Evolutionary conservation across 2,113 vertebrate genomes (phyloP), one percentile per base, ranked within the genome.

Genomic region (Gallinago jamesoni): DNA sequence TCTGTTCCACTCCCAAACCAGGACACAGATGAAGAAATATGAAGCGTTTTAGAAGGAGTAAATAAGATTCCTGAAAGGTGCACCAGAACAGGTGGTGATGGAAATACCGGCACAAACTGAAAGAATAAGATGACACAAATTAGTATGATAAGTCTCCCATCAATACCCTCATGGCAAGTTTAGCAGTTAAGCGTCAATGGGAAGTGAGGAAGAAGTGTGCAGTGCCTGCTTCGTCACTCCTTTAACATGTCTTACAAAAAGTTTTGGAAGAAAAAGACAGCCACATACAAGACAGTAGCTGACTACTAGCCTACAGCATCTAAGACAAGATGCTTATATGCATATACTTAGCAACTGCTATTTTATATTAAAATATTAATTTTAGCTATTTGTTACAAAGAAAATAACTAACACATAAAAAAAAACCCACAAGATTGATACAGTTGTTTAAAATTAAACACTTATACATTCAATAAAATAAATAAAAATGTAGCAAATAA

Each of bases 161-260:
- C 39, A 93, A 31, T 8, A 55, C 2, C 3, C 12, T 80, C 63
- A 39, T 20, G 18, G 59, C 15, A 64, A 47, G 14, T 2, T 39
- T 56, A 33, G 14, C 19, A 52, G 28, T 30, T 80, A 59, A 72
- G 4, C 39, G 21, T 68, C 53, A 50, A 41, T 19, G 8, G 7
- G 11, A 84, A 93, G 3, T 14, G 30, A 70, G 35, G 21, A 74
- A 64, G 21, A 66, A 37, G 5, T 43, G 14, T 37, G 12, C 9
- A 23, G 20, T 55, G 33, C 55, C n/a, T 93, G 6, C 11, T 50
- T 80, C 1, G 2, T 0, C 0, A 70, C 5, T 41, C 4, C 12
- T 78, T 4, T 64, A 60, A 52, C 5, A 27, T 8, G 4, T 37
- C 28, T 74, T 75, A 7, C 7, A 72, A 79, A 64, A 70, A 2